Evolutionary conservation across 1,140 invertebrate genomes (phyloP).

Genomic region (Tetragnatha versicolor): DNA sequence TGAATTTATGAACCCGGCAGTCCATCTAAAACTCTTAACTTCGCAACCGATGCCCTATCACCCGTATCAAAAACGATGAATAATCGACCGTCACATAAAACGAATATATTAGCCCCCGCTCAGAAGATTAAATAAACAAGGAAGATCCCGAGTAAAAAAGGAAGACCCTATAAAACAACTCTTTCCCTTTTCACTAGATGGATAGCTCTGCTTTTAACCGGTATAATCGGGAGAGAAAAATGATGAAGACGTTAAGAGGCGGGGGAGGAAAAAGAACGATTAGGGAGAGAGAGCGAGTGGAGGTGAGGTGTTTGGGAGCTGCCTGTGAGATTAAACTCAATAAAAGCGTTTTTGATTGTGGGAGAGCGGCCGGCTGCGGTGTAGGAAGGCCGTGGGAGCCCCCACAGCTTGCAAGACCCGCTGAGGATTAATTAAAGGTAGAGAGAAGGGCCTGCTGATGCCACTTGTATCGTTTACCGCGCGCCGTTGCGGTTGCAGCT

Average conservation of each 20-base stretch:
- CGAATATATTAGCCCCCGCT: too few species aligned
- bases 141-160: too few species aligned
- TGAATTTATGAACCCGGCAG: too few species aligned
- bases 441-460: slow-evolving; percentile 12
- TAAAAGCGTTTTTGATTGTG: slow-evolving; percentile 57
- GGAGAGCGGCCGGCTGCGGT: slow-evolving; percentile 29
- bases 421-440: slow-evolving; percentile 52
- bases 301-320: slow-evolving; percentile 54
- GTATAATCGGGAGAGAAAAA: slow-evolving; percentile 34
- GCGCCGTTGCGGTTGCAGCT: not conserved
- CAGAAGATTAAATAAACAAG: too few species aligned
- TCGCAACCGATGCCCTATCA: too few species aligned
- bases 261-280: slow-evolving; percentile 37
- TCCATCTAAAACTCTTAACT: too few species aligned
- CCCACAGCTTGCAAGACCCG: slow-evolving; percentile 42
- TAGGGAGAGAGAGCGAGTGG: slow-evolving; percentile 37
- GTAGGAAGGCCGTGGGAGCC: slow-evolving; percentile 51
- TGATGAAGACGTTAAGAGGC: slow-evolving; percentile 47
- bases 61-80: too few species aligned
- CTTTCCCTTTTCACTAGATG: too few species aligned
- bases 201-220: too few species aligned
- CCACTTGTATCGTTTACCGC: slow-evolving; percentile 36
- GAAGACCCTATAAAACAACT: too few species aligned
- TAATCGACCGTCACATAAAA: too few species aligned
- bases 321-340: slow-evolving; percentile 56